Evolutionary conservation across 2,797 vertebrate genomes (phyloP).

Genomic region (Muscicapa comitata): DNA sequence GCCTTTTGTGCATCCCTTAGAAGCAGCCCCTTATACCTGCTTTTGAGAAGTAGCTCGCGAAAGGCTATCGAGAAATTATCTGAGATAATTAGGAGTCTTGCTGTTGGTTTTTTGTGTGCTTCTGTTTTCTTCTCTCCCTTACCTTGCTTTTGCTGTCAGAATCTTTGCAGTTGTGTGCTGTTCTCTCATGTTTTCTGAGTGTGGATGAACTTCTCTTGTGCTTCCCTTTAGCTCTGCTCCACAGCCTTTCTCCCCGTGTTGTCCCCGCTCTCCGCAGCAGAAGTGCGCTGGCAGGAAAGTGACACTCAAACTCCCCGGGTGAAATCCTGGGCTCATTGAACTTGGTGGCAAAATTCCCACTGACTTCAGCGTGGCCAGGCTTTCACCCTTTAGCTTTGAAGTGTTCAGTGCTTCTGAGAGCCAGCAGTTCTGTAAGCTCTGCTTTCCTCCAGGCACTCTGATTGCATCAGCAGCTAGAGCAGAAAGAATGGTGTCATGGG

Average conservation of each 20-base stretch:
- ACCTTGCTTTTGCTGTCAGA: background rate
- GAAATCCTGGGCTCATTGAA: background rate
- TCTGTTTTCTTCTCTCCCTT: background rate
- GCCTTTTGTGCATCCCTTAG: background rate
- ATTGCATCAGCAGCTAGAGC: constrained; percentile 51
- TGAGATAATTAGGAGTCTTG: background rate
- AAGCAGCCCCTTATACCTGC: background rate
- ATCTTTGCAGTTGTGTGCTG: background rate
- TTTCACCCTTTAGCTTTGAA: constrained; percentile 46
- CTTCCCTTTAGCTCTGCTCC: background rate
- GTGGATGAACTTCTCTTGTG: background rate
- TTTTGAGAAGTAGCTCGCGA: background rate
- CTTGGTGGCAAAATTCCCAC: constrained; percentile 17
- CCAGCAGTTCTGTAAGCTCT: background rate
- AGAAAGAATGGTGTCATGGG: constrained; percentile 47
- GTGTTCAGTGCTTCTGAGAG: constrained; percentile 18
- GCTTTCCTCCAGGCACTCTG: constrained; percentile 34
- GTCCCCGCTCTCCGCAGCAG: background rate
- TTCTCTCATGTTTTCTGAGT: background rate
- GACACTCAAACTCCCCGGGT: background rate
- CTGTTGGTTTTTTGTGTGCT: background rate
- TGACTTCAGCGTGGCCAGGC: background rate
- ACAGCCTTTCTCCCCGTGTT: background rate
- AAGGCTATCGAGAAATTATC: background rate
- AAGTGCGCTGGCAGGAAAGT: background rate